These are phyloP conservation scores for Papilio aristodemus DNA, from an alignment of 1,140 invertebrate genomes.

Conservation along the genomic window DNA sequence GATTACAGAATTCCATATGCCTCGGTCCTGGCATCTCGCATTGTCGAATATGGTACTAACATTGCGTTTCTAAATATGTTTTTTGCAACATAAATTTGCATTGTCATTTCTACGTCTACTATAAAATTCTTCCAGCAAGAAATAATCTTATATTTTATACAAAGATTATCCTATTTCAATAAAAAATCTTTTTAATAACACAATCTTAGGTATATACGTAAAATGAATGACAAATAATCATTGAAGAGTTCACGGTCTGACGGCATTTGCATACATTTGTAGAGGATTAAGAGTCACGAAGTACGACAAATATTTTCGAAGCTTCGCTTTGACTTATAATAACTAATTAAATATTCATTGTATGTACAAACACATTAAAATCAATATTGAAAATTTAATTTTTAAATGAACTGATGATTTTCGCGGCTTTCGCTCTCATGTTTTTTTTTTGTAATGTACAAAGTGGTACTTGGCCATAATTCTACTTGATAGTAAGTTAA, in stretches of 20 bases:
- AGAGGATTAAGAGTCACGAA: constrained; percentile 24
- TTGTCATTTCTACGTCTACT: too few species aligned
- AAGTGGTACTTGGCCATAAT: too few species aligned
- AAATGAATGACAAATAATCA: constrained; percentile 13
- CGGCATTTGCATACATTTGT: constrained; percentile 17
- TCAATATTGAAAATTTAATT: neutral
- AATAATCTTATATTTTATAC: too few species aligned
- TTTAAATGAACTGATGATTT: neutral
- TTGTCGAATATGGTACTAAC: neutral
- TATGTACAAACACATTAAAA: neutral
- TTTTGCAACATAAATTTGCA: neutral
- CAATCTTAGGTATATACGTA: neutral
- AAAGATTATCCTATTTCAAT: too few species aligned
- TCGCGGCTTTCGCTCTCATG: neutral
- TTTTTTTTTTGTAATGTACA: neutral
- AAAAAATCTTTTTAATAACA: too few species aligned
- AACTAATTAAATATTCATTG: constrained; percentile 1
- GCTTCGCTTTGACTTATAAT: neutral
- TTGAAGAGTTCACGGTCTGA: constrained; percentile 18
- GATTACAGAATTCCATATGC: too few species aligned
- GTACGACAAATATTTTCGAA: constrained; percentile 23
- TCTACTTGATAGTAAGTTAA: too few species aligned
- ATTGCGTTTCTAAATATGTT: too few species aligned
- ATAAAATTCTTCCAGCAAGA: too few species aligned
- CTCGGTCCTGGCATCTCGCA: neutral